These are phyloP conservation scores for Adelognathus sp. DNA, from an alignment of 2,888 invertebrate genomes.

Conservation along the genomic window DNA sequence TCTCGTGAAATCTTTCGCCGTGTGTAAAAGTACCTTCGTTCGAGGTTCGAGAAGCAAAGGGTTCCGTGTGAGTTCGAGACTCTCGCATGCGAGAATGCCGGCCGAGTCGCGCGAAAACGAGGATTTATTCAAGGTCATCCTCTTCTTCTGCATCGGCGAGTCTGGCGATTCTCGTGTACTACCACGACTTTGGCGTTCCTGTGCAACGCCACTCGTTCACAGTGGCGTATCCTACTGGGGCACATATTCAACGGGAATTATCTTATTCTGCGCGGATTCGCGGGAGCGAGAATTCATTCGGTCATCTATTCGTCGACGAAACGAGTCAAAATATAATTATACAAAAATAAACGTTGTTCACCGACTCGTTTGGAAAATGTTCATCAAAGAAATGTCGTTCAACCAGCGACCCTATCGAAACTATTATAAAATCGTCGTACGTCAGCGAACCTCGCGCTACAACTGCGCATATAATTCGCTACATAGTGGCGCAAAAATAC, in stretches of 20 bases:
- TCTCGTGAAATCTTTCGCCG: slow-evolving; percentile 11
- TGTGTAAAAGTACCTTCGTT: not conserved
- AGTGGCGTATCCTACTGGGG: slow-evolving; percentile 1
- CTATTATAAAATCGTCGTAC: not conserved
- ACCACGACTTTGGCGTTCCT: slow-evolving; percentile 25
- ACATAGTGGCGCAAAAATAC: slow-evolving; percentile 10
- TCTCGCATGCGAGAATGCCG: slow-evolving; percentile 5
- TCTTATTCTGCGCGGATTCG: too few species aligned
- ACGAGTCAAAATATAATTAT: not conserved
- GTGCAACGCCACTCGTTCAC: not conserved
- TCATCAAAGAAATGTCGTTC: too few species aligned
- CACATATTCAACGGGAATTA: too few species aligned
- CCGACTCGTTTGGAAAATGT: too few species aligned
- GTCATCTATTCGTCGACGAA: not conserved
- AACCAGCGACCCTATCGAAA: too few species aligned
- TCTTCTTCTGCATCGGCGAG: slow-evolving; percentile 62
- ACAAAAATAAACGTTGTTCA: not conserved
- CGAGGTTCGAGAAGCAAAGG: not conserved
- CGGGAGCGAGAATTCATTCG: too few species aligned
- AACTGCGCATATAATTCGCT: not conserved
- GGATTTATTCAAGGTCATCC: slow-evolving; percentile 69
- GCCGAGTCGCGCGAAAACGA: slow-evolving; percentile 56
- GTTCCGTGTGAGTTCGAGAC: slow-evolving; percentile 2
- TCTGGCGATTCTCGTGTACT: slow-evolving; percentile 13
- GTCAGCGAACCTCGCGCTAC: not conserved